These are phyloP conservation scores for Mastomys natalensis DNA, from an alignment of 2,113 vertebrate species.

Conservation along the genomic window DNA sequence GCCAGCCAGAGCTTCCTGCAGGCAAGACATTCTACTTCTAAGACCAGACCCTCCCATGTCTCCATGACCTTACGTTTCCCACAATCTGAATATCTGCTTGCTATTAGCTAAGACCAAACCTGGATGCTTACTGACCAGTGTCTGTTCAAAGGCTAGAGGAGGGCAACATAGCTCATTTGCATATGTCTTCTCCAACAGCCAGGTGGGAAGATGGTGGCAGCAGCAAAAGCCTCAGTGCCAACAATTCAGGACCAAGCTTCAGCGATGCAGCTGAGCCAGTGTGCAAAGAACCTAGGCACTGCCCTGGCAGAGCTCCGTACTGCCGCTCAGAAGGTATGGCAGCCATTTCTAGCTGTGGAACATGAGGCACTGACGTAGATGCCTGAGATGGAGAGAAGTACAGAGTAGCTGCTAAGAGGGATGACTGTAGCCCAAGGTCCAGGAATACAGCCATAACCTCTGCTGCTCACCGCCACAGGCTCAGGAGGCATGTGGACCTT, in stretches of 20 bases:
- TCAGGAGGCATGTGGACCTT: slow-evolving; percentile 96
- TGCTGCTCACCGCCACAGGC: slow-evolving; percentile 85
- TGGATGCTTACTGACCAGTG: background rate
- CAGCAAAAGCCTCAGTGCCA: slow-evolving; percentile 95
- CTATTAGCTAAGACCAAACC: background rate
- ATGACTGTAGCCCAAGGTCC: background rate
- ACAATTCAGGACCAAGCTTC: slow-evolving; percentile 96
- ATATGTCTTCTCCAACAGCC: slow-evolving; percentile 87
- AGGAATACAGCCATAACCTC: background rate
- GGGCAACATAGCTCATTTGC: background rate
- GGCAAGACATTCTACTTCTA: slow-evolving; percentile 83
- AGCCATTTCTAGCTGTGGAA: background rate
- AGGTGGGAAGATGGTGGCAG: slow-evolving; percentile 96
- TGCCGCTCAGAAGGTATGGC: slow-evolving; percentile 94
- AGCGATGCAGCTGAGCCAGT: slow-evolving; percentile 98
- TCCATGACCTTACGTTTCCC: background rate
- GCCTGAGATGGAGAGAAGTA: background rate
- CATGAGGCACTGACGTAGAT: background rate
- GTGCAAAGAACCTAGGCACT: slow-evolving; percentile 95
- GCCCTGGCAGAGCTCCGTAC: slow-evolving; percentile 96
- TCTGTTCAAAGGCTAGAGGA: background rate
- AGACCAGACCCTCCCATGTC: background rate
- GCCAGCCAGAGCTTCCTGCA: slow-evolving; percentile 98
- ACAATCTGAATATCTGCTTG: background rate
- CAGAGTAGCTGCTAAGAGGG: background rate